These are phyloP conservation scores for Sminthurinus aureus DNA, from an alignment of 2,888 invertebrate genomes.

Conservation along the genomic window DNA sequence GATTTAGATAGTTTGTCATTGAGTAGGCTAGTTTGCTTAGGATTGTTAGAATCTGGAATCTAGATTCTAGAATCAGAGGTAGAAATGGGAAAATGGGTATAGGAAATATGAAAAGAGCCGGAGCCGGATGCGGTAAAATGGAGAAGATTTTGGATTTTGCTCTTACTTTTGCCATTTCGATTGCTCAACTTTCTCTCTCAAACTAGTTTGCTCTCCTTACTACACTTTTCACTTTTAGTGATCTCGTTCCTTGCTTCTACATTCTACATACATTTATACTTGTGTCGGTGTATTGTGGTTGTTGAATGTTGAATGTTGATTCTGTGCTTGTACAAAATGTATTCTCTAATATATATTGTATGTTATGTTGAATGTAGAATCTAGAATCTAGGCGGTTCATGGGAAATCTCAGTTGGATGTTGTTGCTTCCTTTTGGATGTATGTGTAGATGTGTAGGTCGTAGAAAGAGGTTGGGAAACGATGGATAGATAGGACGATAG, in stretches of 20 bases:
- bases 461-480: background rate
- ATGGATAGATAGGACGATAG: too few species aligned
- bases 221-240: too few species aligned
- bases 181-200: background rate
- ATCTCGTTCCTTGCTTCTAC: too few species aligned
- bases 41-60: too few species aligned
- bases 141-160: background rate
- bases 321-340: background rate
- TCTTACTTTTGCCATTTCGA: background rate
- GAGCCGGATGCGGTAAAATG: background rate
- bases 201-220: background rate
- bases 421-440: too few species aligned
- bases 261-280: background rate
- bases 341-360: too few species aligned
- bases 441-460: background rate
- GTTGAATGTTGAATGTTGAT: background rate
- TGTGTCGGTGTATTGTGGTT: background rate
- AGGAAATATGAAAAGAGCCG: conserved; percentile 1
- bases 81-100: background rate
- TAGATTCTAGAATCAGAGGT: background rate
- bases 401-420: background rate
- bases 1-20: too few species aligned
- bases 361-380: background rate
- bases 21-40: too few species aligned
- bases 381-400: background rate